phyloP scores from a whole-genome alignment of 2,888 invertebrate species.

The Tipula unca region DNA sequence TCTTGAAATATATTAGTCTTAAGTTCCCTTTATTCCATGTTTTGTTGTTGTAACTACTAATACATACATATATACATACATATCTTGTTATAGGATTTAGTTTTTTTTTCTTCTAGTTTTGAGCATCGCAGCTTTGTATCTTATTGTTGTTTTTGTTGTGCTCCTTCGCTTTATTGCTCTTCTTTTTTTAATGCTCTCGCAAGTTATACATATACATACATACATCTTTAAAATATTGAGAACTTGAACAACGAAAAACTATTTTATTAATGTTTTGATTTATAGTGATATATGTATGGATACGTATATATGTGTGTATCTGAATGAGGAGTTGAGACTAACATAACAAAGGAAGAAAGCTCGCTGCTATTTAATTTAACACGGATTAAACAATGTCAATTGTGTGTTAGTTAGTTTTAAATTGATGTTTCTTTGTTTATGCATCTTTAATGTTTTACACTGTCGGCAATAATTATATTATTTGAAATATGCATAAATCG shows the following conservation, averaged over 20 bases:
- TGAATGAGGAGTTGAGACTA: neutral
- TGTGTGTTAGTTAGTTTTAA: neutral
- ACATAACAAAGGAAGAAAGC: neutral
- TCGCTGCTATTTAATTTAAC: neutral
- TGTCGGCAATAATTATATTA: no score
- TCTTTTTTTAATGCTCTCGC: no score
- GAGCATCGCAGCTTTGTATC: neutral
- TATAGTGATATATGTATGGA: neutral
- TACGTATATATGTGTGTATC: neutral
- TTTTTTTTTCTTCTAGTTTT: neutral
- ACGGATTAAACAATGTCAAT: neutral
- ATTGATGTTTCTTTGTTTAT: neutral
- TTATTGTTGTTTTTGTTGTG: neutral
- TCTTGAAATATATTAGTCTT: neutral
- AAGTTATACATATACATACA: neutral
- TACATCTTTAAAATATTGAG: neutral
- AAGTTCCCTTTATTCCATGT: neutral
- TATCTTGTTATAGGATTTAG: neutral
- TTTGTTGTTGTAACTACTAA: neutral
- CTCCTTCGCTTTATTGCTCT: neutral
- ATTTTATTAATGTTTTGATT: conserved; percentile 14
- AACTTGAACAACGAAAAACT: neutral
- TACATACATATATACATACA: neutral
- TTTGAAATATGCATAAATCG: no score
- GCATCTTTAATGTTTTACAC: neutral